phyloP scores from a whole-genome alignment of 2,888 invertebrate genomes.

The Agonum fuliginosum region DNA sequence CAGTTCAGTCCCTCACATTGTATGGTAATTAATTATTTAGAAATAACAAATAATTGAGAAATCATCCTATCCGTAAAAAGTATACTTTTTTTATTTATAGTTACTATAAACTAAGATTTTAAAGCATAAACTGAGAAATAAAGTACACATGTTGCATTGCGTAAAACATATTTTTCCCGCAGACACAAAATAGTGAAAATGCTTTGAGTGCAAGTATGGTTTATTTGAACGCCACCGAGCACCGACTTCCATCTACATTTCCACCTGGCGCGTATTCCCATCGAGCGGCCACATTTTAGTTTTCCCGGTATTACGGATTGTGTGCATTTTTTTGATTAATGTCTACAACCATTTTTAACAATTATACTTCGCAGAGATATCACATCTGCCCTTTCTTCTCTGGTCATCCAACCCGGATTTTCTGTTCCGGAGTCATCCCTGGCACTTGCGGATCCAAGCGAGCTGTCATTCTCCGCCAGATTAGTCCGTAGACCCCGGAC shows the following conservation, averaged over 20 bases:
- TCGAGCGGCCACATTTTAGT: slow-evolving; percentile 18
- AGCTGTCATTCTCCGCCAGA: slow-evolving; percentile 21
- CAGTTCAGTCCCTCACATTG: too few species aligned
- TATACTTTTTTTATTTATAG: too few species aligned
- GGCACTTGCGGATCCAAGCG: slow-evolving; percentile 5
- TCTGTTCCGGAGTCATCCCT: not conserved
- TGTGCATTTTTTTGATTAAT: slow-evolving; percentile 54
- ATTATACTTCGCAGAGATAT: slow-evolving; percentile 35
- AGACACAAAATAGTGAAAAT: too few species aligned
- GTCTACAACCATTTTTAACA: slow-evolving; percentile 49
- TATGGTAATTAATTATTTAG: too few species aligned
- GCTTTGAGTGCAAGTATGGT: not conserved
- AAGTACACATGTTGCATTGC: too few species aligned
- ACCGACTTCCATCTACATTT: not conserved
- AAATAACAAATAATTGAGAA: too few species aligned
- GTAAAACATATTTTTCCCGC: not conserved
- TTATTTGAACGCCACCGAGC: not conserved
- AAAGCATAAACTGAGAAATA: too few species aligned
- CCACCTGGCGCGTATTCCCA: slow-evolving; percentile 21
- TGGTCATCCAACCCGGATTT: not conserved
- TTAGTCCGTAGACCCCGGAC: slow-evolving; percentile 16
- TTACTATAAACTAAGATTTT: too few species aligned
- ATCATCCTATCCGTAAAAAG: too few species aligned
- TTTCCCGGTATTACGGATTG: slow-evolving; percentile 32
- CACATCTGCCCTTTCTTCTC: not conserved